Base-by-base conservation (phyloP, 2,113 vertebrate genomes). In the Anolis sagrei region DNA sequence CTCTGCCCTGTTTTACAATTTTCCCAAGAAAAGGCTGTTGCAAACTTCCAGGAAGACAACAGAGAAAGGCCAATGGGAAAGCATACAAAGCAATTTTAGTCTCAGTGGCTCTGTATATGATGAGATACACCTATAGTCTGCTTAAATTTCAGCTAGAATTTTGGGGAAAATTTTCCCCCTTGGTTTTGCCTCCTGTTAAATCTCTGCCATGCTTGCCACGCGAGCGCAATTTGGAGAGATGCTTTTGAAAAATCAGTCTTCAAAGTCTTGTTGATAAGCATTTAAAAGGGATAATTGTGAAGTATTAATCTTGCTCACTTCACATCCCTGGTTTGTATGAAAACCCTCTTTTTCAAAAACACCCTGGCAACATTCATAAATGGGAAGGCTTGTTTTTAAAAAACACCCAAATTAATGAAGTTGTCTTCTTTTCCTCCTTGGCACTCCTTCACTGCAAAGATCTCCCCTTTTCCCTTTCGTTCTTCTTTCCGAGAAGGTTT, bases 181-280 rank as follows among this genome's bases (percentile, higher is more conserved):
- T 66, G 64, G 7, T 11, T 27, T n/a, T 0, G 0, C 32, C 49
- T 29, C 75, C 1, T 19, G 48, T 36, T 11, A 1, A 6, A 48
- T 44, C 84, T 58, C 13, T 13, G 34, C 2, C 29, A 32, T 76
- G 27, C 25, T 29, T 49, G 74, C 44, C 74, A 51, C 49, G 75
- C 75, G 54, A 76, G 8, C 54, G 48, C 54, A 29, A 7, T 76
- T 76, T 8, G 16, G 18, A 21, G 18, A 8, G 11, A 76, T 19
- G 14, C 5, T 21, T 49, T 13, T 10, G 54, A 58, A 58, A 58
- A 58, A 58, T 58, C 54, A 13, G 13, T 58, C 54, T n/a, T 27
- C 7, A 2, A 32, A 76, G 75, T 32, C 75, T 54, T 16, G 5
- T n/a, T 32, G 75, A 54, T 76, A 76, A 76, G 18, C 14, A n/a